Conservation (phyloP, 2,888 invertebrate genomes). For the Idaea biselata region DNA sequence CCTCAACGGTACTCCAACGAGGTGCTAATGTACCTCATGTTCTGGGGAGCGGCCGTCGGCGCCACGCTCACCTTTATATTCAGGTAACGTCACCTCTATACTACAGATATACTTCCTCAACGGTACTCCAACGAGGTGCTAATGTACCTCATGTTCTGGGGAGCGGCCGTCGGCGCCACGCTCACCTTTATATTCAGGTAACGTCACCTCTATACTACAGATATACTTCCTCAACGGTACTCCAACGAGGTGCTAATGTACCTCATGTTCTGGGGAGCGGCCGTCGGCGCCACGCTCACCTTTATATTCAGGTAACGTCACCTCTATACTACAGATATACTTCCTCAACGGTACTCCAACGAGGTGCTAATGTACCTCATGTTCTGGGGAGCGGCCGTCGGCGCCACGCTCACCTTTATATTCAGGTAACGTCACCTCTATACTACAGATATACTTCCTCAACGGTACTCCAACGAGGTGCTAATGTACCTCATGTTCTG, state of each 20-base stretch:
- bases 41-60: slow-evolving; percentile 96
- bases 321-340: background rate
- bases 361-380: slow-evolving; percentile 92
- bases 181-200: slow-evolving; percentile 87
- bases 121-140: slow-evolving; percentile 91
- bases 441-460: slow-evolving; percentile 84
- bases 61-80: slow-evolving; percentile 90
- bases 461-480: slow-evolving; percentile 90
- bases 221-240: slow-evolving; percentile 86
- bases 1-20: slow-evolving; percentile 91
- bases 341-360: slow-evolving; percentile 90
- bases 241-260: slow-evolving; percentile 91
- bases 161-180: slow-evolving; percentile 91
- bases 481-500: slow-evolving; percentile 95
- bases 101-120: slow-evolving; percentile 77
- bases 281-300: slow-evolving; percentile 89
- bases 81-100: slow-evolving; percentile 49
- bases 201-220: slow-evolving; percentile 7
- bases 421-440: slow-evolving; percentile 64
- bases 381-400: slow-evolving; percentile 96
- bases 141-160: slow-evolving; percentile 96
- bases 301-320: slow-evolving; percentile 86
- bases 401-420: slow-evolving; percentile 90
- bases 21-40: slow-evolving; percentile 91
- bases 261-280: slow-evolving; percentile 96